These are phyloP conservation scores for Catharus ustulatus DNA, from an alignment of 2,797 vertebrate species.

Conservation along the genomic window DNA sequence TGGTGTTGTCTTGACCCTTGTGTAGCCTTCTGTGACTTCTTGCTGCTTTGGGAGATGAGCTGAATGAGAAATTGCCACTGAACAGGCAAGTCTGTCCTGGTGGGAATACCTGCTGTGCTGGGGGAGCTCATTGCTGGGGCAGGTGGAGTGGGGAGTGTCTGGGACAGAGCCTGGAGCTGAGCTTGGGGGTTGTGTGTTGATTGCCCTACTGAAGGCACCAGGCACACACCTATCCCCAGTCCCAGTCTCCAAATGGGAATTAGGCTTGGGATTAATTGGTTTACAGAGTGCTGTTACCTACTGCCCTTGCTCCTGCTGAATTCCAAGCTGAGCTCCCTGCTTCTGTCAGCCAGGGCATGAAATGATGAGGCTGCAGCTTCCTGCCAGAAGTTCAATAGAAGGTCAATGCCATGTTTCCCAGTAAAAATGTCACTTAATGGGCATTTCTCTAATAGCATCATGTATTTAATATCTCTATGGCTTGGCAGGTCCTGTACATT, in stretches of 20 bases:
- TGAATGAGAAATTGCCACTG: accelerated
- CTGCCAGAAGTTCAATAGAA: neutral
- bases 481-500: neutral
- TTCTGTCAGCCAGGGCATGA: neutral
- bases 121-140: neutral
- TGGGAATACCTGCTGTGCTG: neutral
- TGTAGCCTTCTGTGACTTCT: neutral
- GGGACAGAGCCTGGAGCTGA: neutral
- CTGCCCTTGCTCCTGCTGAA: neutral
- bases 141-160: too few species aligned
- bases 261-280: accelerated
- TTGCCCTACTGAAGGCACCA: neutral
- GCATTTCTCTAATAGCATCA: neutral
- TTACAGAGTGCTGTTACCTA: neutral
- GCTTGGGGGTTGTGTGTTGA: accelerated
- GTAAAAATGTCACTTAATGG: neutral
- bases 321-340: neutral
- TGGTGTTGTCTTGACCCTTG: accelerated
- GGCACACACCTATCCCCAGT: neutral
- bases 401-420: neutral
- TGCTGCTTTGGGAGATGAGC: neutral
- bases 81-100: accelerated
- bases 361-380: neutral
- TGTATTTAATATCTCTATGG: neutral
- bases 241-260: neutral